A percentile compares a stretch with the other conserved stretches of the same genome.
These are phyloP conservation scores for Porphyrio hochstetteri DNA, from an alignment of 2,113 vertebrate species.

Conservation along the genomic window DNA sequence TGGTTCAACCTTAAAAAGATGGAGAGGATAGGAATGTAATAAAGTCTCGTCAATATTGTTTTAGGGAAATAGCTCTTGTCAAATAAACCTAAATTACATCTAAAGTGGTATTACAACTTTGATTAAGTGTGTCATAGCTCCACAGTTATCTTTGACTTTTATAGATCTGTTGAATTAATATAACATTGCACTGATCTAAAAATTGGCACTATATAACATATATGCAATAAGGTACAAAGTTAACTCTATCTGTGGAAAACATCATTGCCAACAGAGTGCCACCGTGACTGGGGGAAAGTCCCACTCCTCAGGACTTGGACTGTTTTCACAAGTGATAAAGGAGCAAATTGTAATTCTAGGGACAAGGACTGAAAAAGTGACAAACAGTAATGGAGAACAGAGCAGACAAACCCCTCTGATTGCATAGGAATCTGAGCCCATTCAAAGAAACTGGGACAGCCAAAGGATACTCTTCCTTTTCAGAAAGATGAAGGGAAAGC, in stretches of 20 bases:
- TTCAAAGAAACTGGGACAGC: neutral
- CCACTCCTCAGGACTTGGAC: neutral
- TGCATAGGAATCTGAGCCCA: neutral
- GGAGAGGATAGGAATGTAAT: neutral
- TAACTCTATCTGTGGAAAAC: neutral
- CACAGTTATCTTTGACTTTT: neutral
- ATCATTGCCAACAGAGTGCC: neutral
- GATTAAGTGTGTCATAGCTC: neutral
- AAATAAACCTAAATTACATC: conserved; percentile 1
- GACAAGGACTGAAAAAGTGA: neutral
- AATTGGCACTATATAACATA: neutral
- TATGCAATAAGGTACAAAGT: neutral
- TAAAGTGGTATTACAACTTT: neutral
- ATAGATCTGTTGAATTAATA: neutral
- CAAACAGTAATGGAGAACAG: neutral
- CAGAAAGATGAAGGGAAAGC: neutral
- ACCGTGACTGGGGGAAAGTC: neutral
- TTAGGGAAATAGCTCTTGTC: neutral
- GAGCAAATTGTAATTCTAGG: neutral
- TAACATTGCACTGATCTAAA: neutral
- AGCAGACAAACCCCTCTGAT: neutral
- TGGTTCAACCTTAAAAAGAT: neutral
- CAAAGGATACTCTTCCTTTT: neutral
- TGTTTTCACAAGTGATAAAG: neutral
- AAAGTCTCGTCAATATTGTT: neutral